Base-by-base conservation (phyloP, 2,888 invertebrate species). In the Hecatera dysodea region DNA sequence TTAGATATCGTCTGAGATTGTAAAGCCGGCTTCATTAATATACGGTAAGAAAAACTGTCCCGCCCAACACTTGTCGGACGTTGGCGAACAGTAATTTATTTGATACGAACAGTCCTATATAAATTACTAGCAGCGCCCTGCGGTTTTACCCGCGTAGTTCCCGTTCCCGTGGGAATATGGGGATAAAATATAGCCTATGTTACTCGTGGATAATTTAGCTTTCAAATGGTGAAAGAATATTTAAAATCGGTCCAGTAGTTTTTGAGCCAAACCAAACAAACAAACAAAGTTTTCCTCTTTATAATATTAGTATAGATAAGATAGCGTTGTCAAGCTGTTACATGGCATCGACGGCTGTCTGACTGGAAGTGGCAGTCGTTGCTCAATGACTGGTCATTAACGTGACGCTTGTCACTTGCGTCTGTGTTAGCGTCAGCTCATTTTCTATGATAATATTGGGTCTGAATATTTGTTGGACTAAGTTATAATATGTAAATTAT, bases 1-100 rank as follows among this genome's bases (percentile, higher is more conserved):
- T 92, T 91, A 93, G 93, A 92, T 93, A 92, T 93, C 91, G 90
- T 90, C 89, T 88, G 90, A 92, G 93, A 93, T 93, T 93, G 92
- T 91, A 85, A 76, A 80, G 78, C 88, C 80, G 86, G 87, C 90
- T 92, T 93, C 93, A 92, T 95, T 94, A 93, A 93, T 93, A 93
- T 92, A 92, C 92, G 88, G 89, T 85, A 88, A 91, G 91, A 93
- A 94, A 93, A 93, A 93, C 89, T 89, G 88, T 85, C 89, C 82
- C 83, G 80, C 79, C 85, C 80, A 83, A 84, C 84, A 83, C 80
- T 84, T 82, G 86, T 86, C 82, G 89, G 90, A 88, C 79, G 88
- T 91, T 90, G 88, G 89, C 89, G 80, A 65, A 75, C 69, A 68
- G 80, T 79, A 76, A 86, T 84, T 86, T 83, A 85, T 85, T 84